Evolutionary conservation across 2,113 vertebrate genomes (phyloP).

Genomic region (Rallus limicola): DNA sequence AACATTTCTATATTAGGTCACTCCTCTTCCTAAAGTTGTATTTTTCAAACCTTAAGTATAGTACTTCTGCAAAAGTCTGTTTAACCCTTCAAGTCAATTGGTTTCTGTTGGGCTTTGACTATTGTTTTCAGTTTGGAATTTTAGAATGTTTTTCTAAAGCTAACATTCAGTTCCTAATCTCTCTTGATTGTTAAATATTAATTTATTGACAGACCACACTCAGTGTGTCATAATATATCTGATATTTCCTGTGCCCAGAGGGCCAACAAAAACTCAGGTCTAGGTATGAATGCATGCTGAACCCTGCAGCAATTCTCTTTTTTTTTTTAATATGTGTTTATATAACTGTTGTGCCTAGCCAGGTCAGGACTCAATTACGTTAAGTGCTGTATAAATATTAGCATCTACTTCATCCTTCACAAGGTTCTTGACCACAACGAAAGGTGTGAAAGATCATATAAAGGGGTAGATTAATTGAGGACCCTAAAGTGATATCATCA

Average conservation of each 20-base stretch:
- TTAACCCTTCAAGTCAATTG: constrained; percentile 48
- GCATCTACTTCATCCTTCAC: constrained; percentile 32
- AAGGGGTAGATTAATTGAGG: not conserved
- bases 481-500: not conserved
- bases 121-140: constrained; percentile 44
- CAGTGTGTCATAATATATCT: not conserved
- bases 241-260: constrained; percentile 45
- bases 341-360: constrained; percentile 19
- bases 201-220: constrained; percentile 53
- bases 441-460: constrained; percentile 53
- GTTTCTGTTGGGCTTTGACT: constrained; percentile 45
- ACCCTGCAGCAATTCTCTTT: not conserved
- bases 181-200: constrained; percentile 59
- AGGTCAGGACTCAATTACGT: constrained; percentile 32
- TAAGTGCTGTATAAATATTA: constrained; percentile 60
- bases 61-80: constrained; percentile 34
- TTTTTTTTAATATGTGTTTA: not conserved
- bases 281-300: not conserved
- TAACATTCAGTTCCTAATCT: constrained; percentile 50
- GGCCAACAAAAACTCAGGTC: not conserved
- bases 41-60: constrained; percentile 45
- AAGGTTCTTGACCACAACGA: not conserved
- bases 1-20: constrained; percentile 43
- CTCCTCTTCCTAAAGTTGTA: constrained; percentile 10
- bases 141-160: constrained; percentile 44